Evolutionary conservation across 2,888 invertebrate genomes (phyloP).

Genomic region (Gastrophysa polygoni): DNA sequence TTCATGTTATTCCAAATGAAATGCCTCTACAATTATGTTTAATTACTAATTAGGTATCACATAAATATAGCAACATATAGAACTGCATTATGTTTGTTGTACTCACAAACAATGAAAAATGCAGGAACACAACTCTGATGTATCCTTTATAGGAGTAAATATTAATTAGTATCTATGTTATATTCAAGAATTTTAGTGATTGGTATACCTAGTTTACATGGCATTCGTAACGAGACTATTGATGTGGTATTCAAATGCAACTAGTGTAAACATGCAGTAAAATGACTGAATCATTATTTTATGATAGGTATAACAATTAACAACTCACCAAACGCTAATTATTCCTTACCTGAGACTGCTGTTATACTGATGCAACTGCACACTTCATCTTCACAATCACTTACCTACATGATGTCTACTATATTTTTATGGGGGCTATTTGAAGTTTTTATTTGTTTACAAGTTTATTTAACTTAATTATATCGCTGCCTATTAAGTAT

Average conservation of each 20-base stretch:
- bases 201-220: no score
- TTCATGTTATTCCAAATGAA: no score
- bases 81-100: no score
- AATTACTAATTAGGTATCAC: no score
- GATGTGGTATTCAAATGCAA: conserved; percentile 42
- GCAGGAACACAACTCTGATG: no score
- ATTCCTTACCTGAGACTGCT: conserved; percentile 44
- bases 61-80: no score
- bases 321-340: conserved; percentile 51
- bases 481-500: conserved; percentile 55
- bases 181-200: conserved; percentile 36
- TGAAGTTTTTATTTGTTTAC: conserved; percentile 56
- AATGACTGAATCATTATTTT: conserved; percentile 52
- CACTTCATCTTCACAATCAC: conserved; percentile 39
- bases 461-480: conserved; percentile 57
- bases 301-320: conserved; percentile 53
- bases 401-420: conserved; percentile 30
- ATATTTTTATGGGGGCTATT: conserved; percentile 52
- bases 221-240: conserved; percentile 41
- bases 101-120: no score
- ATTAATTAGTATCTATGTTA: no score
- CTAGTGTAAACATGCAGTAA: conserved; percentile 51
- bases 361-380: conserved; percentile 36
- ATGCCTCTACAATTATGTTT: no score
- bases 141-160: no score